Base-by-base conservation (phyloP, 1,140 invertebrate genomes). In the Heliconius congener region DNA sequence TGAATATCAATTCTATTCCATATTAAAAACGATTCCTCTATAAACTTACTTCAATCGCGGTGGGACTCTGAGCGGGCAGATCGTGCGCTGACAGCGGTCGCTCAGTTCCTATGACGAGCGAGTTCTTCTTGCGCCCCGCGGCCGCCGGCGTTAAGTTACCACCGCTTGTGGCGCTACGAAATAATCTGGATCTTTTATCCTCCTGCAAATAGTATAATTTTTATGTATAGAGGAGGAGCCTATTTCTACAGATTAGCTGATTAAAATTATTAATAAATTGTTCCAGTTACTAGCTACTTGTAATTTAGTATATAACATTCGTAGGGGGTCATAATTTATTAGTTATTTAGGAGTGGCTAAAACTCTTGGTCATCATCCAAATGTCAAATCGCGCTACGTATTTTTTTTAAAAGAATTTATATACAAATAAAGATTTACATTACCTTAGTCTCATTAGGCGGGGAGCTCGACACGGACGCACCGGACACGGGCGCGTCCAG, bases 41-140 rank as follows among this genome's bases (percentile, higher is more conserved):
- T 30, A 50, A 19, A 71, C 8, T 11, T 82, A 95, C 94, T 89
- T 95, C 94, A 16, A 92, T 80, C 1, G 92, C 86, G n/a, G 94
- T 95, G 23, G 93, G 94, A 57, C 94, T 95, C 78, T 94, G 92
- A 5, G 91, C 90, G 6, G 92, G 90, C 76, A 94, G 76, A 52
- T 94, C 93, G 79, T 95, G 92, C 1, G 90, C 90, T 6, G 88
- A 93, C 13, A 91, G 82, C 8, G 93, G 94, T 6, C 95, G 84
- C 30, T 94, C 94, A 39, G 95, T 95, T 4, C 95, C 91, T 30
- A 95, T 95, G 37, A 96, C 91, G 1, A 97, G 94, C 27, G 96
- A 97, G 89, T 97, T 96, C 94, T 98, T 97, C 88, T 97, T 96
- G 79, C 97, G 97, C 74, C 96, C 96, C 70, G 96, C 76, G 95